Conservation (phyloP, 2,888 invertebrate species). For the Pollenia angustigena region DNA sequence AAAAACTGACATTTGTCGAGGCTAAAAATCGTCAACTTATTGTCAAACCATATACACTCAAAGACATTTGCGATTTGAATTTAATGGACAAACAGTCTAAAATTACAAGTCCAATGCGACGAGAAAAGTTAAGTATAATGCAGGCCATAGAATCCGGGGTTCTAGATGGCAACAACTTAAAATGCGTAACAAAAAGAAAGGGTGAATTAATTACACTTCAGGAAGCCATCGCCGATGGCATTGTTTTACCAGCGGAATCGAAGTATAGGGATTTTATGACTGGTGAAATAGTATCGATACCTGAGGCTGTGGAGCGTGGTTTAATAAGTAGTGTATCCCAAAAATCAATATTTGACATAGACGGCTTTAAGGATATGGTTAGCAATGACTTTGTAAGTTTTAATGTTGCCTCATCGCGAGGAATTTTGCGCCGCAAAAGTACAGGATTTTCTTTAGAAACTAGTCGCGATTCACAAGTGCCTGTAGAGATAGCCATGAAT, state of each 20-base stretch:
- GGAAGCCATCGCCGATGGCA: conserved; percentile 92
- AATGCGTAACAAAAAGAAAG: conserved; percentile 93
- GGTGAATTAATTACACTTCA: conserved; percentile 92
- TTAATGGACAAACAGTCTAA: conserved; percentile 89
- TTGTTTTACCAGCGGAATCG: conserved; percentile 90
- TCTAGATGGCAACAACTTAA: conserved; percentile 92
- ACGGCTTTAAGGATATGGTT: conserved; percentile 93
- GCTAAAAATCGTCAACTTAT: conserved; percentile 93
- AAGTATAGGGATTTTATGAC: conserved; percentile 91
- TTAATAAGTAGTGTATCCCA: conserved; percentile 94
- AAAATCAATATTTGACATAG: conserved; percentile 95
- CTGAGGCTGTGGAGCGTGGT: conserved; percentile 95
- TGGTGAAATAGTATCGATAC: conserved; percentile 89
- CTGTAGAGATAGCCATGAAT: conserved; percentile 91
- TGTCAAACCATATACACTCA: conserved; percentile 95
- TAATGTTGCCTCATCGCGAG: conserved; percentile 91
- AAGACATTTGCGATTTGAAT: conserved; percentile 93
- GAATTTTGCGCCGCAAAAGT: conserved; percentile 90
- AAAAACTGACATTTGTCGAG: conserved; percentile 91
- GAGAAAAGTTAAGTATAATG: conserved; percentile 90
- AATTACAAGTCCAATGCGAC: conserved; percentile 92
- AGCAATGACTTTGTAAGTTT: conserved; percentile 93
- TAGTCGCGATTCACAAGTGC: conserved; percentile 90
- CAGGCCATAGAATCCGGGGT: conserved; percentile 95
- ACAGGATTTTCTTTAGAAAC: conserved; percentile 90